phyloP scores from a whole-genome alignment of 2,113 vertebrate species.

The Oreochromis spilurus region DNA sequence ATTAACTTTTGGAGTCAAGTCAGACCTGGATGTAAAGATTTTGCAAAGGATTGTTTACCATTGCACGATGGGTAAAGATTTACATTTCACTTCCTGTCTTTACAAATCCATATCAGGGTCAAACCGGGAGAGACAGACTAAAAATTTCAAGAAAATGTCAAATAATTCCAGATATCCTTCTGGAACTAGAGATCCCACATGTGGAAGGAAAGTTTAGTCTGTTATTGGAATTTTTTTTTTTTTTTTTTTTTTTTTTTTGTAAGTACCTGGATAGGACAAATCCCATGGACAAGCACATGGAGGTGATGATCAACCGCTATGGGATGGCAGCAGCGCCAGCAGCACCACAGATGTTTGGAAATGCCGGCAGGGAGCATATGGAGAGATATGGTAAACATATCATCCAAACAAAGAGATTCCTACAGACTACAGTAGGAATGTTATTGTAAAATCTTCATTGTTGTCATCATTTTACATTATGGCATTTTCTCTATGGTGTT shows the following conservation, averaged over 20 bases:
- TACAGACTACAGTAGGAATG: not conserved
- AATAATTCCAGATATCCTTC: not conserved
- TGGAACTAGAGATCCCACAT: not conserved
- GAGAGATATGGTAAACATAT: slow-evolving; percentile 85
- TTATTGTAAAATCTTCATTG: not conserved
- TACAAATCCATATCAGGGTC: not conserved
- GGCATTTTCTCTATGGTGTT: not conserved
- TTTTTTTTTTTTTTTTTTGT: not conserved
- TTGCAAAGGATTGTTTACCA: not conserved
- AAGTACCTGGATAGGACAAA: slow-evolving; percentile 72
- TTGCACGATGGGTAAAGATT: not conserved
- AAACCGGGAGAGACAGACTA: not conserved
- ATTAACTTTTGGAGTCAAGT: not conserved
- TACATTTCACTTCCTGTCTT: not conserved
- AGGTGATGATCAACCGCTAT: slow-evolving; percentile 80
- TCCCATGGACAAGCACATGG: slow-evolving; percentile 88
- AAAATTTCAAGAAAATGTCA: not conserved
- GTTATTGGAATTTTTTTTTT: not conserved
- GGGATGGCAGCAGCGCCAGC: slow-evolving; percentile 76
- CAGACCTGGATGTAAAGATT: not conserved
- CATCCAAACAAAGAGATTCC: not conserved
- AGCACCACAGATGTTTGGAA: slow-evolving; percentile 84
- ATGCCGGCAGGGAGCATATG: slow-evolving; percentile 89
- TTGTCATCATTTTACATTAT: not conserved
- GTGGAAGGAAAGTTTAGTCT: not conserved